These are phyloP conservation scores for Nerophis lumbriciformis DNA, from an alignment of 2,113 vertebrate species.

Conservation along the genomic window DNA sequence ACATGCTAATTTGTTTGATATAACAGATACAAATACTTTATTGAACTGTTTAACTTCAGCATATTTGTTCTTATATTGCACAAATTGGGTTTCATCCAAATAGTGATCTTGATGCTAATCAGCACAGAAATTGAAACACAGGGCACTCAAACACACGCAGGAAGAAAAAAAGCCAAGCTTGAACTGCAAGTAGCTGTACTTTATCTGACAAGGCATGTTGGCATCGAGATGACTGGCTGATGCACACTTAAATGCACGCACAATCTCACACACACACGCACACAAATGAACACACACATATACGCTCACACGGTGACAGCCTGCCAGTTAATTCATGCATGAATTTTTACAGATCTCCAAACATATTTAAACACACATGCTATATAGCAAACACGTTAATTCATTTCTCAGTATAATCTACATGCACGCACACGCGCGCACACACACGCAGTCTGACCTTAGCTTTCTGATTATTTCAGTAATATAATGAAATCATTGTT, in stretches of 20 bases:
- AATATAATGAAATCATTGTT: constrained; percentile 65
- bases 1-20: not conserved
- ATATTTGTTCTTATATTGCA: not conserved
- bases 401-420: not conserved
- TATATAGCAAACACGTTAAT: constrained; percentile 2
- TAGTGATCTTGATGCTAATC: not conserved
- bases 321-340: constrained; percentile 15
- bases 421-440: constrained; percentile 4
- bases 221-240: not conserved
- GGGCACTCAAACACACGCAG: not conserved
- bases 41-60: not conserved
- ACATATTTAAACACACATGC: constrained; percentile 8
- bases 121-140: not conserved
- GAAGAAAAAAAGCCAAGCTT: not conserved
- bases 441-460: constrained; percentile 20
- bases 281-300: constrained; percentile 1
- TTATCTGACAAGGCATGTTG: constrained; percentile 28
- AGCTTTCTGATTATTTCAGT: constrained; percentile 38
- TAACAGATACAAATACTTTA: not conserved
- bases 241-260: not conserved
- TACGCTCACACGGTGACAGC: not conserved
- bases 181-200: constrained; percentile 8
- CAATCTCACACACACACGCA: not conserved
- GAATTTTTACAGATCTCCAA: constrained; percentile 3
- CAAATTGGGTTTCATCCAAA: not conserved